Percentiles rank a stretch among this genome's conserved stretches.
phyloP scores from a whole-genome alignment of 2,888 invertebrate species.

The Drosophila borborema region DNA sequence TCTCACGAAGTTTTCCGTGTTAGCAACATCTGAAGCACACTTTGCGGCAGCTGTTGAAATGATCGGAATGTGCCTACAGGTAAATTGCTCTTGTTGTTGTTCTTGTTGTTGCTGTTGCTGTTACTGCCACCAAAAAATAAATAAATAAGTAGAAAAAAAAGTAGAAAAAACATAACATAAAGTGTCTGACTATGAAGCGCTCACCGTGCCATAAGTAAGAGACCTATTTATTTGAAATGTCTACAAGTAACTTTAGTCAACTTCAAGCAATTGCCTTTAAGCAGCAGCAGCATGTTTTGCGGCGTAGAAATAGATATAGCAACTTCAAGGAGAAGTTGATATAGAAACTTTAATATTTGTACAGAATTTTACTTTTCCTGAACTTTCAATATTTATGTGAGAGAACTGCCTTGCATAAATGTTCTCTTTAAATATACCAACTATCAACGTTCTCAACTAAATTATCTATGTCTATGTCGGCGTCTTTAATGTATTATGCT shows the following conservation, averaged over 20 bases:
- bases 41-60: constrained; percentile 17
- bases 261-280: background rate
- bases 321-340: no score
- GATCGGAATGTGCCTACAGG: constrained; percentile 28
- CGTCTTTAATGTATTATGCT: no score
- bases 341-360: background rate
- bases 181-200: constrained; percentile 9
- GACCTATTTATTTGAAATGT: constrained; percentile 9
- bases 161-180: constrained; percentile 9
- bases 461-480: no score
- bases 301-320: background rate
- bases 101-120: background rate
- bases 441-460: no score
- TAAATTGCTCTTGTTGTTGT: constrained; percentile 15
- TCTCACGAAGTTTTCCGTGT: constrained; percentile 30
- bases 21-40: constrained; percentile 36
- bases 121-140: background rate
- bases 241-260: constrained; percentile 3
- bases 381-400: no score
- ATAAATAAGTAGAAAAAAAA: background rate
- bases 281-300: background rate
- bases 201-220: constrained; percentile 6
- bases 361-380: background rate
- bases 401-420: no score
- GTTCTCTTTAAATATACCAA: no score